Evolutionary conservation across 2,888 invertebrate species (phyloP).

Genomic region (Chrysolina oricalcia): DNA sequence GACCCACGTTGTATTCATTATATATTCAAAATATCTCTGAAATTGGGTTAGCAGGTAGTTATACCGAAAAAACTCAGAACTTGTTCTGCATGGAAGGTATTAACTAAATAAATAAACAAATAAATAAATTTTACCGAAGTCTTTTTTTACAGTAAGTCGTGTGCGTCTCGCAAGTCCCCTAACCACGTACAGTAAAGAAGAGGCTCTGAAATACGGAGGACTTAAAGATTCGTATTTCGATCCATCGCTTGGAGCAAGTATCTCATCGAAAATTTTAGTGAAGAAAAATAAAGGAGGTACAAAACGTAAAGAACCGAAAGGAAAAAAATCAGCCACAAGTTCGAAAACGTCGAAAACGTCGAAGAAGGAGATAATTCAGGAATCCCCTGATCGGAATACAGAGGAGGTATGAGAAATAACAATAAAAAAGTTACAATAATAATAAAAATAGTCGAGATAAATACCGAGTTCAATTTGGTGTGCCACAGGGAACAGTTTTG

Average conservation of each 20-base stretch:
- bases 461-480: too few relatives aligned
- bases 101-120: too few relatives aligned
- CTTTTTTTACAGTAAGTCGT: slow-evolving; percentile 58
- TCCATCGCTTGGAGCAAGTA: slow-evolving; percentile 52
- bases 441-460: too few relatives aligned
- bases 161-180: slow-evolving; percentile 64
- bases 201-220: slow-evolving; percentile 63
- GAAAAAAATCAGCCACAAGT: slow-evolving; percentile 32
- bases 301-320: slow-evolving; percentile 35
- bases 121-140: too few relatives aligned
- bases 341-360: slow-evolving; percentile 42
- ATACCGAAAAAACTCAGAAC: too few relatives aligned
- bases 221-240: slow-evolving; percentile 65
- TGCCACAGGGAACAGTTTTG: too few relatives aligned
- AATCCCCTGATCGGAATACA: slow-evolving; percentile 29
- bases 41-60: too few relatives aligned
- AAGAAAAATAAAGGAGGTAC: slow-evolving; percentile 34
- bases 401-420: slow-evolving; percentile 21
- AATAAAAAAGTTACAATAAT: too few relatives aligned
- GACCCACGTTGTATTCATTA: too few relatives aligned
- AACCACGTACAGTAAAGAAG: slow-evolving; percentile 63
- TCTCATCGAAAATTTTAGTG: slow-evolving; percentile 19
- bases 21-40: too few relatives aligned
- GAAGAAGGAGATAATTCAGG: slow-evolving; percentile 27
- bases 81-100: too few relatives aligned